Evolutionary conservation across 2,888 invertebrate species (phyloP), one percentile per base, ranked within the genome.

Genomic region (Galeopsomyia nigrocyanea): DNA sequence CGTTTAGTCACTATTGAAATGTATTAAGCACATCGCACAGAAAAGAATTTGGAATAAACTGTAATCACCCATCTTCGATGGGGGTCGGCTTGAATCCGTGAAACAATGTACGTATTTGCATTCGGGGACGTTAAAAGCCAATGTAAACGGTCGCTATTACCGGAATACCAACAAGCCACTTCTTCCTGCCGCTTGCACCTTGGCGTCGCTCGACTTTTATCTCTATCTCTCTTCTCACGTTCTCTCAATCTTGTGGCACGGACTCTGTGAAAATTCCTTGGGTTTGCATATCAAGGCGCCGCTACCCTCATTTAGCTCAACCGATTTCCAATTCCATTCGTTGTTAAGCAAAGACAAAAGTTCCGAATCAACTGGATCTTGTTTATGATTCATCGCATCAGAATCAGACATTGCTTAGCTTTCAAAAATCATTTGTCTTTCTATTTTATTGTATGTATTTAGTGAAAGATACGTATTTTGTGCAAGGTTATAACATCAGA

Each of bases 201-300:
- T 22, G 1, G 39, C 39, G 39, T 39, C 16, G 19, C 1, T 57
- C 46, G 51, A 55, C 61, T 61, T 68, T 60, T 51, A 60, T 22
- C 57, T 66, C 16, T 51, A 55, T 62, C 62, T 56, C 62, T 47
- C 22, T 19, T 13, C 56, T 51, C 60, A 39, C 39, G 39, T 49
- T 17, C 47, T 19, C 26, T 46, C 55, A 5, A 26, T 63, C 17
- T 62, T 69, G 5, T 56, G 7, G 49, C 57, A 5, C 19, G 9
- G 22, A 56, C n/a, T n/a, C 39, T 78, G 76, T 76, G 82, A 79
- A 82, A 83, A 83, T 83, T 84, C 81, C 82, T 72, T 39, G 74
- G 78, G 79, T 82, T 84, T 83, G 81, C 83, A 84, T 84, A 84
- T 83, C 83, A 84, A 84, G 81, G 82, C 76, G 75, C 82, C 83